Base-by-base conservation (phyloP, 2,113 vertebrate genomes). In the Oenanthe melanoleuca region DNA sequence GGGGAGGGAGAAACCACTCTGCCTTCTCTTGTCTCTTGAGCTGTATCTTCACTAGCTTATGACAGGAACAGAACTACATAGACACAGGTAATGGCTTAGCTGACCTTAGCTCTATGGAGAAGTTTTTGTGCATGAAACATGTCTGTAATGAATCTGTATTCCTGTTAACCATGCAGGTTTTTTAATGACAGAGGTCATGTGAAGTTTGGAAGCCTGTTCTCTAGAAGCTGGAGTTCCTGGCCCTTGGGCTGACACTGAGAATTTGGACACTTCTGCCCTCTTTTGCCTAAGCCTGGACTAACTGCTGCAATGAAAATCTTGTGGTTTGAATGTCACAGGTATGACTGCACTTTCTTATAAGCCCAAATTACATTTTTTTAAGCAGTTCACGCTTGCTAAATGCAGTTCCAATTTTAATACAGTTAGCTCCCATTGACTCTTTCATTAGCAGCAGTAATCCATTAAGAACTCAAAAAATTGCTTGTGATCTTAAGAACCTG, bases 401-500 rank as follows among this genome's bases (percentile, higher is more conserved):
- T 34, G 7, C 31, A 49, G 60, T 21, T 71, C 29, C 4, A 13
- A 13, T 82, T 92, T 88, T 85, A 85, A 26, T 47, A 33, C 4
- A 71, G 25, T 57, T 78, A 72, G 14, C 12, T 77, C 37, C 45
- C 63, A 44, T 77, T 52, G 72, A 86, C 37, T 86, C 37, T 75
- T 31, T 50, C 18, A 38, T 40, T 72, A 83, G 71, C 63, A 92
- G 44, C 40, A 67, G 33, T 74, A 61, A 80, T 79, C 33, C 24
- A 53, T 2, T 34, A 12, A 57, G 14, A 47, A 71, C 38, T 81
- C 26, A 33, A 45, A 95, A 87, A 78, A 44, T 73, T 59, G 12
- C n/a, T 91, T 86, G 24, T 70, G 73, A 79, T 24, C 44, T 57
- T 71, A 61, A 80, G 60, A 92, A 86, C 7, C 7, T 86, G 57